Conservation (phyloP, 2,797 vertebrate genomes). For the Pterois miles region DNA sequence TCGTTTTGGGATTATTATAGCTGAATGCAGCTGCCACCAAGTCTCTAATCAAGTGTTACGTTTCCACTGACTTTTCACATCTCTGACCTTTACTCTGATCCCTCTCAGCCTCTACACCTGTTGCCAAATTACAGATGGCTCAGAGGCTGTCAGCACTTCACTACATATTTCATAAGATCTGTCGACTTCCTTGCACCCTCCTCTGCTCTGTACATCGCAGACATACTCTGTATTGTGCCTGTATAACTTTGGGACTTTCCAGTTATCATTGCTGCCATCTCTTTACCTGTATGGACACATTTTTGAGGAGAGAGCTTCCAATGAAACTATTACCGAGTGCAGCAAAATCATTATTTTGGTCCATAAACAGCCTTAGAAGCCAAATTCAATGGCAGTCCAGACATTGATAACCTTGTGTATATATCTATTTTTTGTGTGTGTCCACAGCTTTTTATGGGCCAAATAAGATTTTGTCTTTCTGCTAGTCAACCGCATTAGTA, state of each 20-base stretch:
- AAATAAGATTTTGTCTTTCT: background rate
- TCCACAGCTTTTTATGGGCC: background rate
- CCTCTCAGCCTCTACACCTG: conserved; percentile 72
- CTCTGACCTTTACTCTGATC: conserved; percentile 72
- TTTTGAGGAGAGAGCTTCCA: background rate
- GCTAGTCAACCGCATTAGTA: background rate
- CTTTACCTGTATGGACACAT: conserved; percentile 15
- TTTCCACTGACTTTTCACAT: conserved; percentile 66
- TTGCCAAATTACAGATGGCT: conserved; percentile 75
- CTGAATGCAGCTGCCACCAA: conserved; percentile 40
- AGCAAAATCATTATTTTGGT: conserved; percentile 9
- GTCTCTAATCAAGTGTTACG: conserved; percentile 58
- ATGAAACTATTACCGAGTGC: background rate
- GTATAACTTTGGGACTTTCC: background rate
- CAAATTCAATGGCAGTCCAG: conserved; percentile 10
- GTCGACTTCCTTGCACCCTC: conserved; percentile 36
- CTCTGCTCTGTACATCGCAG: conserved; percentile 26
- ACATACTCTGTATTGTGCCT: background rate
- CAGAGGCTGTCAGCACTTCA: conserved; percentile 57
- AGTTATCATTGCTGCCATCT: background rate
- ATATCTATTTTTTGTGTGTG: background rate
- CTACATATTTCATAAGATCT: conserved; percentile 44
- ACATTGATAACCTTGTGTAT: background rate
- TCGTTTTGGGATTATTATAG: conserved; percentile 19
- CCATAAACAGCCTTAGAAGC: background rate